Evolutionary conservation across 2,113 vertebrate species (phyloP).

Genomic region (Nerophis ophidion): DNA sequence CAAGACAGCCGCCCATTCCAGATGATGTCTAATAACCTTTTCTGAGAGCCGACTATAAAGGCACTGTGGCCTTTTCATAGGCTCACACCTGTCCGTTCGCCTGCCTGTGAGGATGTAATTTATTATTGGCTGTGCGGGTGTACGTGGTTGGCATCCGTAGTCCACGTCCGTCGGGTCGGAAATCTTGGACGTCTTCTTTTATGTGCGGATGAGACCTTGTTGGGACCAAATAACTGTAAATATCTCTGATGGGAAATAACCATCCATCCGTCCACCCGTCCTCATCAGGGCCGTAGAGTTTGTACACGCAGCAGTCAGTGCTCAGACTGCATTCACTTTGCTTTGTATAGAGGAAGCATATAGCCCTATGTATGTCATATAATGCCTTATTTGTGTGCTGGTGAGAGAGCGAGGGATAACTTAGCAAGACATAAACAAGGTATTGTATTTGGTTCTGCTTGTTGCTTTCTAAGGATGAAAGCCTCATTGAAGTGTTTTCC

Average conservation of each 20-base stretch:
- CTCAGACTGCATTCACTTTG: background rate
- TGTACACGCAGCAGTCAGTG: background rate
- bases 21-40: conserved; percentile 75
- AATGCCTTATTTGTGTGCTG: background rate
- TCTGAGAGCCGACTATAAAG: conserved; percentile 67
- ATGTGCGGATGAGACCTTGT: background rate
- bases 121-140: background rate
- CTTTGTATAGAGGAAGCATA: background rate
- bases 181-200: too few species aligned
- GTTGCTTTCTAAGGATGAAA: conserved; percentile 6
- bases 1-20: conserved; percentile 55
- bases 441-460: conserved; percentile 5
- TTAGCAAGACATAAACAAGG: background rate
- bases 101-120: conserved; percentile 24
- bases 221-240: too few species aligned
- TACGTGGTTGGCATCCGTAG: background rate
- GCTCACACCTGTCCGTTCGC: conserved; percentile 50
- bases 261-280: too few species aligned
- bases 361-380: too few species aligned
- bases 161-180: background rate
- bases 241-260: too few species aligned
- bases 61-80: conserved; percentile 69
- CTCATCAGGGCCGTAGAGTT: background rate
- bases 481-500: conserved; percentile 12
- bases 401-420: background rate